Evolutionary conservation across 2,797 vertebrate genomes (phyloP).

Genomic region (Antennarius maculatus): DNA sequence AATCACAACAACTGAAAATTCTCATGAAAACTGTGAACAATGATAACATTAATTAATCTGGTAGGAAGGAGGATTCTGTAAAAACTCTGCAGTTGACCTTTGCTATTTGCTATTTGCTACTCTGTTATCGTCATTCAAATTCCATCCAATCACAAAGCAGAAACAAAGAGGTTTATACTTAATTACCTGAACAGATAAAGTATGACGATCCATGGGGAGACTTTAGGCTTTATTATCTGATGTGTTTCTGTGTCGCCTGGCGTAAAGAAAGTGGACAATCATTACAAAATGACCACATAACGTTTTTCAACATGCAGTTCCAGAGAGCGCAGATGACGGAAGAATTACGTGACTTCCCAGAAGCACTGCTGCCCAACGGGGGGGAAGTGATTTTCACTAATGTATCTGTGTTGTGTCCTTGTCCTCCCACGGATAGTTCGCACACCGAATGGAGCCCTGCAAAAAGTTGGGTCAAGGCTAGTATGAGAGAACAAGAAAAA

Average conservation of each 20-base stretch:
- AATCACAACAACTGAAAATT: neutral
- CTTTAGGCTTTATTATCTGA: neutral
- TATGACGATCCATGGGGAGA: neutral
- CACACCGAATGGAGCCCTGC: constrained; percentile 59
- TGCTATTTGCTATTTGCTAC: neutral
- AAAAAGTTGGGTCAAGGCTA: constrained; percentile 62
- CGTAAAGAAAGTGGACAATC: neutral
- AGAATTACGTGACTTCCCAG: constrained; percentile 71
- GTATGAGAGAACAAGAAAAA: constrained; percentile 33
- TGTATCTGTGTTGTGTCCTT: constrained; percentile 79
- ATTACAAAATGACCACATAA: constrained; percentile 31
- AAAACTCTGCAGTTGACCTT: neutral
- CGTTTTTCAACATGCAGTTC: constrained; percentile 53
- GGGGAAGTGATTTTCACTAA: constrained; percentile 79
- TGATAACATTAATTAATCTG: too few species aligned
- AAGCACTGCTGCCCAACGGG: constrained; percentile 64
- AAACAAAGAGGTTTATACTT: neutral
- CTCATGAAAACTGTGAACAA: too few species aligned
- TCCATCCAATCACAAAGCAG: neutral
- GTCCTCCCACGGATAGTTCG: constrained; percentile 67
- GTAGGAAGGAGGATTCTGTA: neutral
- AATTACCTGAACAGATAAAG: neutral
- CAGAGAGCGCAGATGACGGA: constrained; percentile 54
- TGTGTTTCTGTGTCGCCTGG: neutral
- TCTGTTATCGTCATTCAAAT: neutral